Conservation (phyloP, 2,113 vertebrate species). For the Bubalus kerabau region DNA sequence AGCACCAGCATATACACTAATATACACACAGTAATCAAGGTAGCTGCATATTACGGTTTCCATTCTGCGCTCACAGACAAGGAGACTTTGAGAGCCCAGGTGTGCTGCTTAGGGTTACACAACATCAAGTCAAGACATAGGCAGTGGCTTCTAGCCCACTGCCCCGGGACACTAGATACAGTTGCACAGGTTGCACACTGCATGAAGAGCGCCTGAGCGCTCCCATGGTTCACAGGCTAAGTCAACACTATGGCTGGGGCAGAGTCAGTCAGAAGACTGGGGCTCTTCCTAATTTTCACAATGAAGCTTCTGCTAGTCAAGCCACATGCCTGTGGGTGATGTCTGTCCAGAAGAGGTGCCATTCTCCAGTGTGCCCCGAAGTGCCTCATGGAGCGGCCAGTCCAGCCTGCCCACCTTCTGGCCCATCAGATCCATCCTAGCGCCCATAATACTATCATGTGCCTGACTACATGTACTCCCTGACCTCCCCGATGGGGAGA, state of each 20-base stretch:
- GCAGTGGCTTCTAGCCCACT: background rate
- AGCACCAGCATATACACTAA: background rate
- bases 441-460: background rate
- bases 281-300: background rate
- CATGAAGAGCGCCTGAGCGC: background rate
- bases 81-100: background rate
- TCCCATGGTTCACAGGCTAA: background rate
- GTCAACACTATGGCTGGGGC: background rate
- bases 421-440: background rate
- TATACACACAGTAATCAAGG: background rate
- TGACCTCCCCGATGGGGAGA: background rate
- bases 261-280: background rate
- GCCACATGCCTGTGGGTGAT: background rate
- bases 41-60: background rate
- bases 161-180: fast-evolving
- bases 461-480: background rate
- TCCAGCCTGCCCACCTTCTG: background rate
- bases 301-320: background rate
- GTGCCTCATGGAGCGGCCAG: background rate
- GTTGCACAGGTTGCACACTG: background rate
- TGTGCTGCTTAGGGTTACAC: background rate
- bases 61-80: background rate
- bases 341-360: background rate
- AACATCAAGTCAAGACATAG: background rate
- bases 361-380: background rate